Evolutionary conservation across 2,113 vertebrate genomes (phyloP), one percentile per base, ranked within the genome.

Genomic region (Campylomormyrus numenius): DNA sequence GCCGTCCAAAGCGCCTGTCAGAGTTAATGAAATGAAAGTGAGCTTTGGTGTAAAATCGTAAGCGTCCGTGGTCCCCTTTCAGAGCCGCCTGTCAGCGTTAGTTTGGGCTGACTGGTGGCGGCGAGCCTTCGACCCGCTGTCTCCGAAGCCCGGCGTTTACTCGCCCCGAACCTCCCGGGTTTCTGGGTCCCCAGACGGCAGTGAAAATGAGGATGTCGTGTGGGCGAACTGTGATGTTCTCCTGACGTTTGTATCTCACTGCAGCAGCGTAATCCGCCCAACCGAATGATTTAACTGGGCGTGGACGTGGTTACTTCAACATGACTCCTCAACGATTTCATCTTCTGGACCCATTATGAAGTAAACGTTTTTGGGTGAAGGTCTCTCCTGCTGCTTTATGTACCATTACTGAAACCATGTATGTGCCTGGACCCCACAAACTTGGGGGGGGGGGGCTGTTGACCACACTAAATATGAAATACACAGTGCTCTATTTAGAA

Each of bases 21-120:
- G 49, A 56, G 52, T 58, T 50, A 89, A 89, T 62, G 15, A 66
- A 80, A 39, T 89, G 46, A 89, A 42, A 80, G 66, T 50, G 46
- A 70, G 88, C 21, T 50, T 83, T 19, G 48, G 24, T 89, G 21
- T 89, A 74, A 50, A 48, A 70, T 31, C 42, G 88, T 66, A 74
- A 74, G 24, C 49, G 46, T 77, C n/a, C 31, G 15, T 13, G 4
- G 24, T 5, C 2, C 11, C 48, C 3, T 11, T 17, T 80, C 27
- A 39, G 35, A 39, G 74, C 74, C 31, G 27, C 74, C 19, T 46
- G 39, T 24, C 35, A 45, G 77, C 17, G 77, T 45, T 45, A 83
- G 77, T 83, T 42, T 42, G 39, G 11, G 39, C 39, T 39, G 77
- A 42, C 15, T 83, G 66, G 66, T 13, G 27, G 66, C 39, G 11